Percentiles rank a stretch among this genome's conserved stretches.
These are phyloP conservation scores for Procambarus clarkii DNA, from an alignment of 1,140 invertebrate genomes.

Conservation along the genomic window DNA sequence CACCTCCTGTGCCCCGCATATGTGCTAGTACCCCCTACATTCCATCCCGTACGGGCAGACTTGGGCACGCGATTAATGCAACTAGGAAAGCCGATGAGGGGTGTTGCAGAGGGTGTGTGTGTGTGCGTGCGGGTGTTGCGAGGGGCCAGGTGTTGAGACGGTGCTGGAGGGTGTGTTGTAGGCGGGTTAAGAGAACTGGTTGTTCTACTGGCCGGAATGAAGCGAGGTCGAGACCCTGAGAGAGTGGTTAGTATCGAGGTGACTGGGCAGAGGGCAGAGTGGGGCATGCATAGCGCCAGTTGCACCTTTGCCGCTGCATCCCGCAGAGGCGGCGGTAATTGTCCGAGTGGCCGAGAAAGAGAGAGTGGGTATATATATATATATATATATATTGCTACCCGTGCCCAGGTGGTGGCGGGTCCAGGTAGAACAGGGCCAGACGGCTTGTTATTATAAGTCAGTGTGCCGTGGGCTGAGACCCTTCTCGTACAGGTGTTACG, in stretches of 20 bases:
- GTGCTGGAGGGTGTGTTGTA: slow-evolving; percentile 36
- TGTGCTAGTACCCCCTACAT: slow-evolving; percentile 11
- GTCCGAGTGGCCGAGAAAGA: slow-evolving; percentile 14
- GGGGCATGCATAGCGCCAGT: slow-evolving; percentile 66
- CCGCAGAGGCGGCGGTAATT: neutral
- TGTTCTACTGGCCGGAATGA: slow-evolving; percentile 31
- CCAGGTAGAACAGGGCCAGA: slow-evolving; percentile 29
- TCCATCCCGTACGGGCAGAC: neutral
- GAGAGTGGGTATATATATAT: neutral
- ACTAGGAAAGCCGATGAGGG: neutral
- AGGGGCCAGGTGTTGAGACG: slow-evolving; percentile 2
- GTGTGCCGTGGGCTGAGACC: slow-evolving; percentile 5
- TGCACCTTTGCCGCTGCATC: slow-evolving; percentile 43
- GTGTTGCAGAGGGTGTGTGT: neutral
- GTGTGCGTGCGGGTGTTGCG: neutral
- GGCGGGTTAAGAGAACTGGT: slow-evolving; percentile 42
- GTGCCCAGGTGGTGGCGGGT: slow-evolving; percentile 18
- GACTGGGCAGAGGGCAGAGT: slow-evolving; percentile 58
- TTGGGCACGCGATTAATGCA: neutral
- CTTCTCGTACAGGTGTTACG: slow-evolving; percentile 32
- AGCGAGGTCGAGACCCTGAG: slow-evolving; percentile 44
- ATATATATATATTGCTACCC: neutral
- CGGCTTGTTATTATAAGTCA: slow-evolving; percentile 46
- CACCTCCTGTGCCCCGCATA: slow-evolving; percentile 14
- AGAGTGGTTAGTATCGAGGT: slow-evolving; percentile 56